These are phyloP conservation scores for Sussaba pulchella DNA, from an alignment of 2,888 invertebrate genomes.

Conservation along the genomic window DNA sequence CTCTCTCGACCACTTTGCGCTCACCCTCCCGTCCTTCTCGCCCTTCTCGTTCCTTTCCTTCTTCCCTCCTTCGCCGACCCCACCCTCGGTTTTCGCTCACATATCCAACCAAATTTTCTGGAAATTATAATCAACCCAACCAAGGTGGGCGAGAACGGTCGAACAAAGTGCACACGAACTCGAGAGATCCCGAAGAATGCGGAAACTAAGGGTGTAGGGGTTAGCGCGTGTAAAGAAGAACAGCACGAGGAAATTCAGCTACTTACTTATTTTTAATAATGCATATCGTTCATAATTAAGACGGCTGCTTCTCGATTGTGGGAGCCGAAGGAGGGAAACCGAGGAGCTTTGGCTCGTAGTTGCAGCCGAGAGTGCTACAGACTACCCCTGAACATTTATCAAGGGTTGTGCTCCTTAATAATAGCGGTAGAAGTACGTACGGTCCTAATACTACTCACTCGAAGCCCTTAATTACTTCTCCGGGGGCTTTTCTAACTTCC, in stretches of 20 bases:
- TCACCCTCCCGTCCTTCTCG: constrained; percentile 6
- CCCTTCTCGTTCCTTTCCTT: not conserved
- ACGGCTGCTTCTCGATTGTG: constrained; percentile 36
- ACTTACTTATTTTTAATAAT: constrained; percentile 71
- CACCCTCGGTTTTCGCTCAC: constrained; percentile 37
- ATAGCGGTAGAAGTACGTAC: constrained; percentile 53
- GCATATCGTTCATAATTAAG: constrained; percentile 72
- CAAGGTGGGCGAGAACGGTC: constrained; percentile 44
- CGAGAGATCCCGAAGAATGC: not conserved
- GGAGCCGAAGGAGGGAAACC: constrained; percentile 1
- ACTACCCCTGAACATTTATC: constrained; percentile 67
- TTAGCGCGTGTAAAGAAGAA: not conserved
- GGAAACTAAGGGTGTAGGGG: not conserved
- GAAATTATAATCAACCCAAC: constrained; percentile 73
- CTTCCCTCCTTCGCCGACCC: constrained; percentile 6
- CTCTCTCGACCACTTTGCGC: constrained; percentile 39
- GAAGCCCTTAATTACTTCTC: constrained; percentile 72
- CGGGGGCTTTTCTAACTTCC: constrained; percentile 41
- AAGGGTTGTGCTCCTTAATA: constrained; percentile 70
- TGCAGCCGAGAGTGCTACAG: not conserved
- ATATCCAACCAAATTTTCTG: constrained; percentile 75
- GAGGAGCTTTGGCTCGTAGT: not conserved
- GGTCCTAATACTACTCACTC: constrained; percentile 67
- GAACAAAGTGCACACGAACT: not conserved
- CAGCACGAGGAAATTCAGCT: constrained; percentile 16